phyloP scores from a whole-genome alignment of 2,113 vertebrate species.

The Scolopax mira region DNA sequence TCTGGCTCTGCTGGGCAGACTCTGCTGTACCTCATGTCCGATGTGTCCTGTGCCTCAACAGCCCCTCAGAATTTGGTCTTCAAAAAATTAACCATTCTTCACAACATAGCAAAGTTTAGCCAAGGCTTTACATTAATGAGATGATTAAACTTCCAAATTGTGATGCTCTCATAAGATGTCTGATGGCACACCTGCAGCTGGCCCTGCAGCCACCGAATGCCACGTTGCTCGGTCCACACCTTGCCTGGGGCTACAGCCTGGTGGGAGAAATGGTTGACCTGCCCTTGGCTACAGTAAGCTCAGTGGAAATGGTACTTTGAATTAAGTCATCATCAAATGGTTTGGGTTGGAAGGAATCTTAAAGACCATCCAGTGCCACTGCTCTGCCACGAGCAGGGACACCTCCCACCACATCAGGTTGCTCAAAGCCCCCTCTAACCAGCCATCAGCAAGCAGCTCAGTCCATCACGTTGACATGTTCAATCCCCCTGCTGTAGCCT shows the following conservation, averaged over 20 bases:
- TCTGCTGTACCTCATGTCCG: background rate
- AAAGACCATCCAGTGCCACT: background rate
- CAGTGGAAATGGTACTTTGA: background rate
- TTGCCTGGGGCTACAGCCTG: accelerated
- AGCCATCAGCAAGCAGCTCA: background rate
- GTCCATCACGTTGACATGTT: background rate
- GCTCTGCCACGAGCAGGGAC: background rate
- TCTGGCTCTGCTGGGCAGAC: accelerated
- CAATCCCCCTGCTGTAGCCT: background rate
- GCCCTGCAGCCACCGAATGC: accelerated
- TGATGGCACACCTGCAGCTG: background rate
- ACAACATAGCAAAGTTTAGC: background rate
- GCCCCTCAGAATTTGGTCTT: background rate
- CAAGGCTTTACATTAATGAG: background rate
- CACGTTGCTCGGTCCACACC: no score
- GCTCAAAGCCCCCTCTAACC: background rate
- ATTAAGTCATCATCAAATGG: background rate
- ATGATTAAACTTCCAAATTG: background rate
- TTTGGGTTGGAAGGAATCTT: background rate
- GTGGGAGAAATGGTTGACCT: background rate
- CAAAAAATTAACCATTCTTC: background rate
- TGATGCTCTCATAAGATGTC: background rate
- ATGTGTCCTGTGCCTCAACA: background rate
- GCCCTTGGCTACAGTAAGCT: background rate
- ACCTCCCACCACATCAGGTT: background rate